These are phyloP conservation scores for Zoanthus gigantus DNA, from an alignment of 92 coral and sea anemone species.

Conservation along the genomic window DNA sequence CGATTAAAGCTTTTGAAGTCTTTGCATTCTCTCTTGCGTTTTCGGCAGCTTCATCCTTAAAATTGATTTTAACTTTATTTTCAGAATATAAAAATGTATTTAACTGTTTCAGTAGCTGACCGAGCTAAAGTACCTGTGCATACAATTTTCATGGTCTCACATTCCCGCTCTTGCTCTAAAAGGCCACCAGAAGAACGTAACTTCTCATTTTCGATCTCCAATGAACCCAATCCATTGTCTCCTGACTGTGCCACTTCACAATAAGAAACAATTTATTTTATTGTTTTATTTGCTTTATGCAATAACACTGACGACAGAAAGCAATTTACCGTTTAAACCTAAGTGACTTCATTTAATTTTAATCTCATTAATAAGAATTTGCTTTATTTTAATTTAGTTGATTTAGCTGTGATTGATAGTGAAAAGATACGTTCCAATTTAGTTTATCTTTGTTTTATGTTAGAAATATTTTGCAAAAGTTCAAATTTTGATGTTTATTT, in stretches of 20 bases:
- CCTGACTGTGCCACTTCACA: not conserved
- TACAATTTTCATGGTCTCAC: not conserved
- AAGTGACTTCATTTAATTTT: not conserved
- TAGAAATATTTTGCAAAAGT: slow-evolving; percentile 24
- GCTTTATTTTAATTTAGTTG: slow-evolving; percentile 4
- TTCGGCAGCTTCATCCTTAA: too few species aligned
- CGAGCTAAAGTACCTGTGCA: not conserved
- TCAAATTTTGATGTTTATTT: slow-evolving; percentile 34
- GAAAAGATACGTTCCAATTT: slow-evolving; percentile 13
- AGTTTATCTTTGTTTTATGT: slow-evolving; percentile 23
- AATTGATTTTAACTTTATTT: too few species aligned
- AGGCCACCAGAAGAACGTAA: not conserved
- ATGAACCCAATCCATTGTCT: not conserved
- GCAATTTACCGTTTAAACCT: not conserved
- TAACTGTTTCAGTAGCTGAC: not conserved
- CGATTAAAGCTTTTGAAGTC: too few species aligned
- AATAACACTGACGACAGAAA: not conserved
- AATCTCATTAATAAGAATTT: not conserved
- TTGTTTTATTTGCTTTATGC: not conserved
- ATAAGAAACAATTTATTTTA: not conserved
- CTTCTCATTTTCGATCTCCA: not conserved
- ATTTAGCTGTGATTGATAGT: not conserved
- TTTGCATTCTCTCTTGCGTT: too few species aligned
- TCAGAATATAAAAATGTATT: not conserved
- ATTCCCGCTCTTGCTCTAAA: not conserved